phyloP scores from a whole-genome alignment of 1,140 invertebrate species.

The Hylaeus volcanicus region DNA sequence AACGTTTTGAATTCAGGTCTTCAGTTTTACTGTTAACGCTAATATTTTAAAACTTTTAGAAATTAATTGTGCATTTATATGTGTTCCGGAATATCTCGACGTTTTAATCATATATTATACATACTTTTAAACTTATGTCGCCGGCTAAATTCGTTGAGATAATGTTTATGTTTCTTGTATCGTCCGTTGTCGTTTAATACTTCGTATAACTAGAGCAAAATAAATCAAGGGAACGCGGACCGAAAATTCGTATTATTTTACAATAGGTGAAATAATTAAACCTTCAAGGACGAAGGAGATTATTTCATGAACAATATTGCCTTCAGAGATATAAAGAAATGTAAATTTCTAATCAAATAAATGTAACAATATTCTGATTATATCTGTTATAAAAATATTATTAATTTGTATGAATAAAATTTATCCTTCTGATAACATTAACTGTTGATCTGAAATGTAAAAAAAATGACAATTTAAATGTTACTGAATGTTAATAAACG shows the following conservation, averaged over 20 bases:
- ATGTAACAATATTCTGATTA: slow-evolving; percentile 56
- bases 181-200: too few relatives aligned
- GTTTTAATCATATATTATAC: too few relatives aligned
- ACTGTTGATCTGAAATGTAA: slow-evolving; percentile 51
- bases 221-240: too few relatives aligned
- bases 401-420: slow-evolving; percentile 62
- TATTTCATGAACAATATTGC: not conserved
- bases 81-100: not conserved
- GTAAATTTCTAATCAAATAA: slow-evolving; percentile 52
- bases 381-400: slow-evolving; percentile 62
- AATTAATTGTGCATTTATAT: slow-evolving; percentile 49
- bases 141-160: too few relatives aligned
- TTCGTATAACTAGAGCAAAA: too few relatives aligned
- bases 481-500: slow-evolving; percentile 61
- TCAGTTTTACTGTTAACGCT: slow-evolving; percentile 48
- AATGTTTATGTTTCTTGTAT: too few relatives aligned
- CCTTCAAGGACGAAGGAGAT: too few relatives aligned
- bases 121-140: too few relatives aligned
- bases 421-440: slow-evolving; percentile 59
- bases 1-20: slow-evolving; percentile 46
- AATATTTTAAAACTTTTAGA: slow-evolving; percentile 26
- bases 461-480: slow-evolving; percentile 40
- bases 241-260: too few relatives aligned
- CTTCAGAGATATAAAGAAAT: slow-evolving; percentile 54
- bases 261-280: too few relatives aligned